Base-by-base conservation (phyloP, 2,113 vertebrate genomes). In the Symphodus melops region DNA sequence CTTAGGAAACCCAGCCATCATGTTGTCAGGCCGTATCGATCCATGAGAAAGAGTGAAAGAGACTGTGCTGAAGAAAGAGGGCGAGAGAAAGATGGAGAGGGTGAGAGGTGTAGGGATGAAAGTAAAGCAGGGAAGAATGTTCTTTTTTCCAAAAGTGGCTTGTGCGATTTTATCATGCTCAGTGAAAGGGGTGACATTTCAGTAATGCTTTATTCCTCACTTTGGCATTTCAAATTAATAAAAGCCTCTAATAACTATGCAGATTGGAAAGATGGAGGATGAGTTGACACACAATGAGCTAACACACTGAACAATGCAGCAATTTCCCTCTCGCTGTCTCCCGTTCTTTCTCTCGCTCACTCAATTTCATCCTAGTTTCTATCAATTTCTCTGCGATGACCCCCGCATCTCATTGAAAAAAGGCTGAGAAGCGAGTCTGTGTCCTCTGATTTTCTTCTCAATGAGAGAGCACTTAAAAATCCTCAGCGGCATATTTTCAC, bases 151-250 rank as follows among this genome's bases (percentile, higher is more conserved):
- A 77, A 76, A 90, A 81, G 68, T 62, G 75, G 64, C 82, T 68
- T 80, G 62, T 79, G 59, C 42, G 75, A 85, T 90, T 91, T 84
- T 89, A 92, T 90, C 77, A 86, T 80, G 82, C 86, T 77, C 82
- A 11, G 72, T 87, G 79, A 88, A 92, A 77, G 84, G 42, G 82
- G 72, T 91, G 91, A 91, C 91, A 92, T 92, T 92, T 92, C 88
- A 82, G 85, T 72, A 75, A 84, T 72, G 88, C 77, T 90, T 90
- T 89, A 87, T 90, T 85, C 84, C 68, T 75, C 83, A 76, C 79
- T 75, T 85, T 93, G 91, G 87, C 91, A 90, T 93, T 93, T 93
- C 75, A 88, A 88, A 91, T 92, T 85, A 92, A 91, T 92, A 91
- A 89, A 92, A 85, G 86, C 74, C 80, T 84, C 75, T 88, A 88